A percentile compares a stretch with the other conserved stretches of the same genome.
These are phyloP conservation scores for Chaenogobius annularis DNA, from an alignment of 2,113 vertebrate genomes.

Conservation along the genomic window DNA sequence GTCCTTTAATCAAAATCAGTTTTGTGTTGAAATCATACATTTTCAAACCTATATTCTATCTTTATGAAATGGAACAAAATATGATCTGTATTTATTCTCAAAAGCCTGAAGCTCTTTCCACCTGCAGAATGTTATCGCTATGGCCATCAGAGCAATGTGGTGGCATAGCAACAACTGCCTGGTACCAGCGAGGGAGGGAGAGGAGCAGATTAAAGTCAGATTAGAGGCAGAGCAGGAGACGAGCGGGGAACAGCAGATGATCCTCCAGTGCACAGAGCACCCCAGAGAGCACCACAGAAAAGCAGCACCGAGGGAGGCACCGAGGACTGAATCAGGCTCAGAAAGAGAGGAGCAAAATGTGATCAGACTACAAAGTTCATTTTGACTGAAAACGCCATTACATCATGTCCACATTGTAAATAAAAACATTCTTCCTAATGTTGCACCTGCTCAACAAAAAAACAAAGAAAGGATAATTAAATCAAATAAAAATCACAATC, in stretches of 20 bases:
- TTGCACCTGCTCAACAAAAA: too few species aligned
- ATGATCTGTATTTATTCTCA: conserved; percentile 23
- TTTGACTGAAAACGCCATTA: too few species aligned
- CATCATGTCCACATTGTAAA: too few species aligned
- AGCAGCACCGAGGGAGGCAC: conserved; percentile 35
- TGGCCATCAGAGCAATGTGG: conserved; percentile 59
- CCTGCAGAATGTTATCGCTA: conserved; percentile 47
- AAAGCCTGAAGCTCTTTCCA: conserved; percentile 36
- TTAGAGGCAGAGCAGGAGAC: conserved; percentile 29
- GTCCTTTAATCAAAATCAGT: not conserved
- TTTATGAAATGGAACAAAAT: not conserved
- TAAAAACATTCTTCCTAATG: too few species aligned
- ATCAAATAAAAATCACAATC: too few species aligned
- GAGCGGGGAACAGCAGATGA: conserved; percentile 57
- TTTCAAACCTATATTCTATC: not conserved
- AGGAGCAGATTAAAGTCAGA: conserved; percentile 58
- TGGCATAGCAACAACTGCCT: conserved; percentile 64
- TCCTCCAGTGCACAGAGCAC: conserved; percentile 61
- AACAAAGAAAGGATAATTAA: too few species aligned
- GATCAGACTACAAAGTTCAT: too few species aligned
- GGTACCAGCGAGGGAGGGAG: conserved; percentile 29
- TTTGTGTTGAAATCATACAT: not conserved
- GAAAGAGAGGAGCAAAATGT: conserved; percentile 10
- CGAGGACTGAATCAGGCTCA: conserved; percentile 27
- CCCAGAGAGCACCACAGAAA: conserved; percentile 51